These are phyloP conservation scores for Gallinago stenura DNA, from an alignment of 2,797 vertebrate species.

Conservation along the genomic window DNA sequence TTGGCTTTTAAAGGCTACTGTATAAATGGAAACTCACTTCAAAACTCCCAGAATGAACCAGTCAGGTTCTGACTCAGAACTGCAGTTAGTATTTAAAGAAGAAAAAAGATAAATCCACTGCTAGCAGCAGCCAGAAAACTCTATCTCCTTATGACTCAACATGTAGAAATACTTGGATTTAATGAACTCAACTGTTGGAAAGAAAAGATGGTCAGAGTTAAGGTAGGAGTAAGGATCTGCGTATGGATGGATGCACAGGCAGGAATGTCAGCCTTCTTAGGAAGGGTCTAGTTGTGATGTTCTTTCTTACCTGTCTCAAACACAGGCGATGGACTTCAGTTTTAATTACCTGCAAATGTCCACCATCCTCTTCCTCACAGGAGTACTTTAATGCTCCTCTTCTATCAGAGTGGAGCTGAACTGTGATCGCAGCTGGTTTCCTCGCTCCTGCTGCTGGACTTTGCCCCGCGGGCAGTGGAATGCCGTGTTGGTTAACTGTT, in stretches of 20 bases:
- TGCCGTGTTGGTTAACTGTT: background rate
- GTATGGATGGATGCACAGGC: background rate
- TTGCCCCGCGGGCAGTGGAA: constrained; percentile 24
- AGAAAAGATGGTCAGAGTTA: constrained; percentile 20
- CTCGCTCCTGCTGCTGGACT: constrained; percentile 19
- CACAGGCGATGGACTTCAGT: background rate
- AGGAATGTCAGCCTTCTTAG: background rate
- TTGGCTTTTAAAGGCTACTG: constrained; percentile 58
- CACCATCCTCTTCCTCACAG: background rate
- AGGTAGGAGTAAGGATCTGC: constrained; percentile 1
- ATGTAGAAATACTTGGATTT: constrained; percentile 72
- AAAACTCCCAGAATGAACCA: constrained; percentile 53
- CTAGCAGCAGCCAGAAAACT: constrained; percentile 54
- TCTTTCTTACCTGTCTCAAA: fast-evolving
- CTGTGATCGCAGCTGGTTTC: background rate
- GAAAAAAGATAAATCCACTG: background rate
- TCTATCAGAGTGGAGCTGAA: background rate
- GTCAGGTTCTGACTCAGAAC: constrained; percentile 78
- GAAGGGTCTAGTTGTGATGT: background rate
- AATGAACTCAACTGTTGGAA: constrained; percentile 22
- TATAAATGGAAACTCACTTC: constrained; percentile 72
- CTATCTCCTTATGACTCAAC: constrained; percentile 78
- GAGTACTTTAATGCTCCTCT: background rate
- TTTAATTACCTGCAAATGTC: background rate
- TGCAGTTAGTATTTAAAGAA: constrained; percentile 71